Evolutionary conservation across 2,888 invertebrate genomes (phyloP).

Genomic region (Branchellion lobata): DNA sequence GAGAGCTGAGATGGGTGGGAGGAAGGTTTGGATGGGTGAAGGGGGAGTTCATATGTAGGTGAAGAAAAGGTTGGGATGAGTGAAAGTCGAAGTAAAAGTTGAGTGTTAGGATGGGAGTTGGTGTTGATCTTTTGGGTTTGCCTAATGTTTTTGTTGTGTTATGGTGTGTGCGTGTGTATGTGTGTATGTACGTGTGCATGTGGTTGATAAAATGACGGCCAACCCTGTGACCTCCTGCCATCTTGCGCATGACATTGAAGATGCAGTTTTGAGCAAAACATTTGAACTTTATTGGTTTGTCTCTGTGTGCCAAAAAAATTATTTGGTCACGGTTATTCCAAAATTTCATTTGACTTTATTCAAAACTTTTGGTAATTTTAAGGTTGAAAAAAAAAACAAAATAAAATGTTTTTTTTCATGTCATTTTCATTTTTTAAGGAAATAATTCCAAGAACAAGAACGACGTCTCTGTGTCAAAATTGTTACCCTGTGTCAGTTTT

Average conservation of each 20-base stretch:
- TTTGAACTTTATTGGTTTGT: slow-evolving; percentile 57
- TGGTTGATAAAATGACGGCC: background rate
- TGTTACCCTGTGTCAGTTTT: background rate
- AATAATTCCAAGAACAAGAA: too few species aligned
- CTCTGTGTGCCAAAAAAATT: slow-evolving; percentile 25
- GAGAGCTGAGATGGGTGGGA: background rate
- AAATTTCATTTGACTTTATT: background rate
- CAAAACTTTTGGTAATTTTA: background rate
- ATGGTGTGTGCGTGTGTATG: too few species aligned
- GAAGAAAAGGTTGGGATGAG: background rate
- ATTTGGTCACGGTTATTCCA: background rate
- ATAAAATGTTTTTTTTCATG: background rate
- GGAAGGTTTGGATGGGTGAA: background rate
- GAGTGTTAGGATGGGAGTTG: too few species aligned
- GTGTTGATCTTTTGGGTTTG: too few species aligned
- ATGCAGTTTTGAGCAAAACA: slow-evolving; percentile 61
- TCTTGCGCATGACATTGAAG: slow-evolving; percentile 60
- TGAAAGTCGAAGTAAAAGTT: too few species aligned
- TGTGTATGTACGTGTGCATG: background rate
- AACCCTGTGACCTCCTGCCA: slow-evolving; percentile 62
- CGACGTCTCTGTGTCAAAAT: background rate
- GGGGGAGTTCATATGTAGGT: background rate
- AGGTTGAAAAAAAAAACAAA: background rate
- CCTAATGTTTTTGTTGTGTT: too few species aligned
- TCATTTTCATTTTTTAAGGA: background rate